Evolutionary conservation across 2,888 invertebrate species (phyloP), one percentile per base, ranked within the genome.

Genomic region (Acrocera orbiculus): DNA sequence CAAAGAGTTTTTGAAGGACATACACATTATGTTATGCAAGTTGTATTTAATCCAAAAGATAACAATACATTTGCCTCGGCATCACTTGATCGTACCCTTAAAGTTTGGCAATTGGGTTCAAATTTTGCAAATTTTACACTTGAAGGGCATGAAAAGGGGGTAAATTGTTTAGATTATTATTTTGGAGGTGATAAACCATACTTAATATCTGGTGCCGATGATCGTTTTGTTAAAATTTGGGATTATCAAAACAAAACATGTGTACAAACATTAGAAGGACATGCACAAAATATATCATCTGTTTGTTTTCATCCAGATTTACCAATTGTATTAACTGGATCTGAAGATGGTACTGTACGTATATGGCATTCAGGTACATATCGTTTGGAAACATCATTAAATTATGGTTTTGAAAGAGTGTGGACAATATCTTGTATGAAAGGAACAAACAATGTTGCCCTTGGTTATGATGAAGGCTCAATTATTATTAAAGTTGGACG

Each of bases 211-310:
- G 98, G 98, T 3, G 96, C 96, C 17, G 98, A 99, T 57, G 98
- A 99, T 60, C 75, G 90, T 34, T 69, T 86, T 27, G 93, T 96
- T 5, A 98, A 96, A 64, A 98, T 98, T 49, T 98, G 98, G 98
- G 98, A 98, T 55, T 99, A 99, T 58, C 87, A 98, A 62, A 98
- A 96, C 62, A 98, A 98, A 65, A 95, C 93, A 0, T 98, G 96
- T 58, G 96, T 98, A 1, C 96, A 98, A 57, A 96, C 96, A 0
- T 64, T 98, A 39, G 95, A 96, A 61, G 82, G 96, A 0, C 98
- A 98, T 62, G 83, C 89, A 0, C 90, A 93, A 55, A 98, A 98
- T 54, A 87, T 98, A 34, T 79, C 85, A 2, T 81, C 85, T 1
- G 96, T 96, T 2, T 83, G 85, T 38, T 99, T 98, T 65, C 98